phyloP scores from a whole-genome alignment of 2,113 vertebrate genomes.

The Bagarius yarrelli region DNA sequence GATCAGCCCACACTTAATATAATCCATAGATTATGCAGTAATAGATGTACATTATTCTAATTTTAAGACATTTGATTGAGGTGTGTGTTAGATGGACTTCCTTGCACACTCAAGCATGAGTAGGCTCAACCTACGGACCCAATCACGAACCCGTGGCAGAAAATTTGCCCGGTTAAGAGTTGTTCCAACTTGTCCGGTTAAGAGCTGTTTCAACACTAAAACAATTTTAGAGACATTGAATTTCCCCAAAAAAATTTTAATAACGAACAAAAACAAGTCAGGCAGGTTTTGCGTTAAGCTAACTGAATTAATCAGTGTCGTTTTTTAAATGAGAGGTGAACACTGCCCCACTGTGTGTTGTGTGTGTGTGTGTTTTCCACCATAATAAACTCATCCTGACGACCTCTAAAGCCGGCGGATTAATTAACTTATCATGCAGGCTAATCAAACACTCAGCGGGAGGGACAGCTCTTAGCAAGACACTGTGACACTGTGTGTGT shows the following conservation, averaged over 20 bases:
- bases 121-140: too few relatives aligned
- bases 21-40: not conserved
- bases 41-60: not conserved
- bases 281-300: not conserved
- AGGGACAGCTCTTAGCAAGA: conserved; percentile 6
- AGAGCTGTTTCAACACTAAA: too few relatives aligned
- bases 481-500: not conserved
- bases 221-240: too few relatives aligned
- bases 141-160: too few relatives aligned
- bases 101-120: too few relatives aligned
- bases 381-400: conserved; percentile 24
- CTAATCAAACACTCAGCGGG: conserved; percentile 35
- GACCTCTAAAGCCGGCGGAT: conserved; percentile 16
- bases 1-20: too few relatives aligned
- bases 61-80: not conserved
- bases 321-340: not conserved
- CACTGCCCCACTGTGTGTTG: not conserved
- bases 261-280: not conserved
- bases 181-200: too few relatives aligned
- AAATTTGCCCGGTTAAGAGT: too few relatives aligned
- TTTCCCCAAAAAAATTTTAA: too few relatives aligned
- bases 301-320: too few relatives aligned
- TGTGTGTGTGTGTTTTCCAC: not conserved
- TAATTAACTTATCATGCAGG: conserved; percentile 37
- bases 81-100: too few relatives aligned